Percentiles rank a stretch among this genome's conserved stretches.
These are phyloP conservation scores for Salmo trutta DNA, from an alignment of 2,797 vertebrate species.

Conservation along the genomic window DNA sequence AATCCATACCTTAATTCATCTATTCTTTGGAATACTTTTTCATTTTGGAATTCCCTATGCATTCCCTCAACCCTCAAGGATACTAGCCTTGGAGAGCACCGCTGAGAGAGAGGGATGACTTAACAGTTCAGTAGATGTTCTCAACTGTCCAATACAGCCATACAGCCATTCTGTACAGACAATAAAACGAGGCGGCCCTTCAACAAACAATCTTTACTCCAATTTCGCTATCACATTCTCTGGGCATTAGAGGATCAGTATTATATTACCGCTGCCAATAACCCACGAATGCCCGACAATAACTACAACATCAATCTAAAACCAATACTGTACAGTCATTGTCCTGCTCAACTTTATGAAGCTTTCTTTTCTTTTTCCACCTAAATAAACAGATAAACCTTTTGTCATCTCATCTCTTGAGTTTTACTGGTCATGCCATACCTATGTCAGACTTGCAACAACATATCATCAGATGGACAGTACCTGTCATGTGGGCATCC, in stretches of 20 bases:
- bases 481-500: not conserved
- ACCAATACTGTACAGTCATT: not conserved
- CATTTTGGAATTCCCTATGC: not conserved
- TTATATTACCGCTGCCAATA: constrained; percentile 7
- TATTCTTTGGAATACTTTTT: not conserved
- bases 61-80: not conserved
- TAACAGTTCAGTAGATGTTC: not conserved
- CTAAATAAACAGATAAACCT: not conserved
- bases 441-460: not conserved
- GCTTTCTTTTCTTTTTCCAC: not conserved
- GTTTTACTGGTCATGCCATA: not conserved
- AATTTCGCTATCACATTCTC: constrained; percentile 1
- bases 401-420: not conserved
- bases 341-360: not conserved
- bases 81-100: not conserved
- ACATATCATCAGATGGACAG: not conserved
- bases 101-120: constrained; percentile 2
- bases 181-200: constrained; percentile 24
- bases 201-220: constrained; percentile 35
- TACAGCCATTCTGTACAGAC: constrained; percentile 1
- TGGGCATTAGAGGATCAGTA: constrained; percentile 21
- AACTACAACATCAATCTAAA: not conserved
- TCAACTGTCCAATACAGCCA: not conserved
- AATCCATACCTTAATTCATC: not conserved
- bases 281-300: not conserved